phyloP scores from a whole-genome alignment of 2,888 invertebrate genomes.

The Acanthococcus lagerstroemiae region DNA sequence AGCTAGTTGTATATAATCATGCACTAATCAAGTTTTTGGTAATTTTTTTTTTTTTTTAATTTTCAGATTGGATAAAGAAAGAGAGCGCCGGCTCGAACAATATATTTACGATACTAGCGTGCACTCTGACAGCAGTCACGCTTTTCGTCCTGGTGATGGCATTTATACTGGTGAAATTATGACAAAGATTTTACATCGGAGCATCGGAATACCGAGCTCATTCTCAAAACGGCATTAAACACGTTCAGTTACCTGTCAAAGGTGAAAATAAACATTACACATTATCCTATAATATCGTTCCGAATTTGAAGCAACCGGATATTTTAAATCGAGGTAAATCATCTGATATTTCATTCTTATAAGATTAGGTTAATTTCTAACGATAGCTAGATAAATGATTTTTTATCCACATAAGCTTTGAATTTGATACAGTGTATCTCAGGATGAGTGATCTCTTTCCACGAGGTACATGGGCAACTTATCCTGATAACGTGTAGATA shows the following conservation, averaged over 20 bases:
- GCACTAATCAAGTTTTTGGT: too few relatives aligned
- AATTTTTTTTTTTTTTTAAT: neutral
- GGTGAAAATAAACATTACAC: conserved; percentile 61
- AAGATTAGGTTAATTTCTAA: too few relatives aligned
- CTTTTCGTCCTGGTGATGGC: conserved; percentile 6
- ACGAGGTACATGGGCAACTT: too few relatives aligned
- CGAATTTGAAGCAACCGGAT: conserved; percentile 53
- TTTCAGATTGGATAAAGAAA: conserved; percentile 21
- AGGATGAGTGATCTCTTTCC: too few relatives aligned
- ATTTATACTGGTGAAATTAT: conserved; percentile 13
- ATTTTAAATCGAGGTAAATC: conserved; percentile 60
- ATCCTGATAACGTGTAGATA: too few relatives aligned
- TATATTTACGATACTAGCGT: conserved; percentile 3
- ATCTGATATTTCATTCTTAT: too few relatives aligned
- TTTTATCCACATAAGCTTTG: too few relatives aligned
- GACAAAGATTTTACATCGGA: conserved; percentile 20
- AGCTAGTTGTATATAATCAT: too few relatives aligned
- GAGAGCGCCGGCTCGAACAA: neutral
- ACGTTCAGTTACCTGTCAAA: conserved; percentile 13
- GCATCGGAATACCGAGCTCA: neutral
- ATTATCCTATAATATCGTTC: conserved; percentile 73
- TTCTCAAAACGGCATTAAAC: conserved; percentile 4
- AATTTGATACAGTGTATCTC: too few relatives aligned
- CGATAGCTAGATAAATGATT: too few relatives aligned
- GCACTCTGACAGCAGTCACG: conserved; percentile 2